Conservation (phyloP, 2,888 invertebrate genomes). For the Luffia ferchaultella region DNA sequence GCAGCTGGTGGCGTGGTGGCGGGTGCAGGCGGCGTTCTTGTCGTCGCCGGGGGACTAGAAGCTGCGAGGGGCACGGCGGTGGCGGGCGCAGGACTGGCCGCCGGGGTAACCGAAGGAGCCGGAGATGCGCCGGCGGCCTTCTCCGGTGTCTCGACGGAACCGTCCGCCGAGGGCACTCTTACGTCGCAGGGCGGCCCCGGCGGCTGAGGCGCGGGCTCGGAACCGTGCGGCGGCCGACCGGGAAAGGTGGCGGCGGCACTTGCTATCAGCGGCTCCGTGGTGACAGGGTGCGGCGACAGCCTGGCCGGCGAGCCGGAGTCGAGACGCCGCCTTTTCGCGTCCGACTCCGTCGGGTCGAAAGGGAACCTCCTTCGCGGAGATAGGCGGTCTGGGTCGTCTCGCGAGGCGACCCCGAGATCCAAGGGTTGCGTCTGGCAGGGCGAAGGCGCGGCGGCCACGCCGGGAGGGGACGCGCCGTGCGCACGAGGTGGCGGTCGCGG, state of each 20-base stretch:
- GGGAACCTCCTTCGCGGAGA: constrained; percentile 74
- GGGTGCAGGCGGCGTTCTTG: constrained; percentile 34
- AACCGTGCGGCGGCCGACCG: constrained; percentile 70
- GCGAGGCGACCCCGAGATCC: constrained; percentile 73
- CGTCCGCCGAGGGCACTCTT: constrained; percentile 69
- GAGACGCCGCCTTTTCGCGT: constrained; percentile 62
- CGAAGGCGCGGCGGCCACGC: constrained; percentile 35
- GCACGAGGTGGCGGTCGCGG: constrained; percentile 46
- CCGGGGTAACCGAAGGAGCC: constrained; percentile 39
- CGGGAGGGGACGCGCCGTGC: constrained; percentile 34
- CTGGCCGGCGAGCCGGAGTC: constrained; percentile 44
- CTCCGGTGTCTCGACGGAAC: constrained; percentile 64
- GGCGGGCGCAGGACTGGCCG: constrained; percentile 46
- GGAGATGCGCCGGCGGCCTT: constrained; percentile 55
- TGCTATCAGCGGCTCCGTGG: constrained; percentile 72
- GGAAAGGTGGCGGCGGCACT: constrained; percentile 75
- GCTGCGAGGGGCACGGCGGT: constrained; percentile 43
- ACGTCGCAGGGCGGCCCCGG: constrained; percentile 58
- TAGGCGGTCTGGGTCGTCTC: constrained; percentile 66
- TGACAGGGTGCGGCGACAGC: constrained; percentile 42
- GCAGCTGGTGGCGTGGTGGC: constrained; percentile 53
- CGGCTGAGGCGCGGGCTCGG: constrained; percentile 54
- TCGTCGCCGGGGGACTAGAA: constrained; percentile 27
- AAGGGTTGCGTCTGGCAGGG: constrained; percentile 80
- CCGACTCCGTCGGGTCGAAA: constrained; percentile 55